A percentile compares a stretch with the other conserved stretches of the same genome.
These are phyloP conservation scores for Holacanthus passer DNA, from an alignment of 2,113 vertebrate species.

Conservation along the genomic window DNA sequence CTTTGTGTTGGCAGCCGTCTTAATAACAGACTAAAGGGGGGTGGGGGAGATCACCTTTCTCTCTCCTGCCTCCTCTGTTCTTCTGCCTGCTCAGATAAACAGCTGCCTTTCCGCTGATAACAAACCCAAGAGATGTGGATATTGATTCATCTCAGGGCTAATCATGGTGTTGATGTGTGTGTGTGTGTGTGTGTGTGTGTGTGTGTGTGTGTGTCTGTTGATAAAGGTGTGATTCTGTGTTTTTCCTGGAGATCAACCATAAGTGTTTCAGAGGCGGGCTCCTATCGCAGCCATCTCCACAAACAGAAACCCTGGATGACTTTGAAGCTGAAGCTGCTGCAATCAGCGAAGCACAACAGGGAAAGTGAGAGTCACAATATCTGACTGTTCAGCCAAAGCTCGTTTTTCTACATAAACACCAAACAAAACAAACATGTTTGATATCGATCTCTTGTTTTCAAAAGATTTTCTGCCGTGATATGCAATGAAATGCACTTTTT, in stretches of 20 bases:
- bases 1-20: constrained; percentile 44
- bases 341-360: constrained; percentile 52
- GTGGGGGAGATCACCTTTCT: constrained; percentile 32
- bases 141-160: constrained; percentile 46
- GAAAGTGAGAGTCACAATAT: constrained; percentile 62
- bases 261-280: constrained; percentile 27
- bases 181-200: constrained; percentile 36
- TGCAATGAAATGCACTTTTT: not conserved
- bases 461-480: not conserved
- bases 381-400: not conserved
- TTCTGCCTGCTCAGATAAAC: constrained; percentile 54
- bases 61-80: constrained; percentile 43
- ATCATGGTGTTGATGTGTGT: constrained; percentile 58
- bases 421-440: not conserved
- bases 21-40: constrained; percentile 44
- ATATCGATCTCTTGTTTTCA: not conserved
- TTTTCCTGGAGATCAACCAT: constrained; percentile 25
- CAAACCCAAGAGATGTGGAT: constrained; percentile 49
- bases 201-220: constrained; percentile 35
- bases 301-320: constrained; percentile 39
- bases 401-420: not conserved
- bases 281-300: constrained; percentile 58
- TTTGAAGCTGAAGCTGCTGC: constrained; percentile 54
- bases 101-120: constrained; percentile 47
- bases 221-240: constrained; percentile 48